Conservation (phyloP, 2,113 vertebrate species). For the Pitta sordida region DNA sequence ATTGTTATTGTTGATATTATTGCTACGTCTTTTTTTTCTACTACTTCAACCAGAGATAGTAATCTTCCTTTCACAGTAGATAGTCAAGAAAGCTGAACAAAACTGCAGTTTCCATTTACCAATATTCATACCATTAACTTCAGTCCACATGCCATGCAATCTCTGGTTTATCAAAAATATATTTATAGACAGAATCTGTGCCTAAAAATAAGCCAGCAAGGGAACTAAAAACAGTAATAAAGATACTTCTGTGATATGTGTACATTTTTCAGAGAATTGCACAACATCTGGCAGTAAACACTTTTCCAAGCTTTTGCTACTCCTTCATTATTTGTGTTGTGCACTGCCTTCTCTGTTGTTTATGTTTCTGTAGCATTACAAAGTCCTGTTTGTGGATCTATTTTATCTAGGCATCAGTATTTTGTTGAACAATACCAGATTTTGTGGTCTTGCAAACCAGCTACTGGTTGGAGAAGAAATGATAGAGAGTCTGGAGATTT, state of each 20-base stretch:
- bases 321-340: background rate
- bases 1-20: background rate
- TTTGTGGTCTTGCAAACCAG: slow-evolving; percentile 38
- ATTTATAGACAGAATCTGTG: background rate
- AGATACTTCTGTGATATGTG: background rate
- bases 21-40: background rate
- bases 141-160: background rate
- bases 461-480: background rate
- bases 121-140: slow-evolving; percentile 5
- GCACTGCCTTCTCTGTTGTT: background rate
- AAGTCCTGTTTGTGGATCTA: background rate
- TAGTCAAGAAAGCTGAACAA: background rate
- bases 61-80: background rate
- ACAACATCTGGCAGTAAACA: background rate
- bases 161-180: slow-evolving; percentile 15
- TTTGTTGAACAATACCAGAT: slow-evolving; percentile 41
- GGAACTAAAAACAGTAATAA: background rate
- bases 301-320: background rate
- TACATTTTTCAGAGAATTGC: slow-evolving; percentile 7
- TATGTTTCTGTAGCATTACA: background rate
- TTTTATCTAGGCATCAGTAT: background rate
- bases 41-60: background rate
- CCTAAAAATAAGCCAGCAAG: slow-evolving; percentile 33
- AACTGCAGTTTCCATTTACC: background rate
- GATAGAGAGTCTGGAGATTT: background rate